A percentile compares a stretch with the other conserved stretches of the same genome.
Conservation (phyloP, 2,113 vertebrate genomes). For the Neofelis nebulosa region DNA sequence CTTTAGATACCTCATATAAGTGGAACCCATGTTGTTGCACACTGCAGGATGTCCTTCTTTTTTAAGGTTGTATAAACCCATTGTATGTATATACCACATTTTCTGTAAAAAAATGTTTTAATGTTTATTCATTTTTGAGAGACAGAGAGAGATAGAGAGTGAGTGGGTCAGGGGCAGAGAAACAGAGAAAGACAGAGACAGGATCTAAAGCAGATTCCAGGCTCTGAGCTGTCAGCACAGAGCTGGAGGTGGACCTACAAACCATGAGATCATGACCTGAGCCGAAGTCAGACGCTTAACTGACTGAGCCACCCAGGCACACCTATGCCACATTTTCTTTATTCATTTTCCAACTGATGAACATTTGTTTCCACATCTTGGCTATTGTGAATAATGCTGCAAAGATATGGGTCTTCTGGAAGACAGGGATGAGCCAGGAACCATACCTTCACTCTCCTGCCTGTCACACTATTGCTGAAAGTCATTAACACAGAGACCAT, state of each 20-base stretch:
- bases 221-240: too few species aligned
- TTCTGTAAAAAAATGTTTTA: too few species aligned
- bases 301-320: too few species aligned
- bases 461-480: not conserved
- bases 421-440: not conserved
- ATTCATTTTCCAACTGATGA: not conserved
- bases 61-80: not conserved
- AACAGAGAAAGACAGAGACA: too few species aligned
- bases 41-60: not conserved
- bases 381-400: not conserved
- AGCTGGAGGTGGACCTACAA: too few species aligned
- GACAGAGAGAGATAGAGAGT: too few species aligned
- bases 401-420: not conserved
- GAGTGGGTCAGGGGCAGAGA: too few species aligned
- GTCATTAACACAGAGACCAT: not conserved
- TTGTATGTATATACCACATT: not conserved
- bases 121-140: too few species aligned
- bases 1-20: not conserved
- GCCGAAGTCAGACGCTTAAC: too few species aligned
- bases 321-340: not conserved
- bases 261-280: too few species aligned
- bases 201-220: too few species aligned
- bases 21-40: not conserved
- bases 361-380: not conserved
- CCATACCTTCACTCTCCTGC: not conserved